phyloP scores from a whole-genome alignment of 2,888 invertebrate genomes.

The Homarus gammarus region DNA sequence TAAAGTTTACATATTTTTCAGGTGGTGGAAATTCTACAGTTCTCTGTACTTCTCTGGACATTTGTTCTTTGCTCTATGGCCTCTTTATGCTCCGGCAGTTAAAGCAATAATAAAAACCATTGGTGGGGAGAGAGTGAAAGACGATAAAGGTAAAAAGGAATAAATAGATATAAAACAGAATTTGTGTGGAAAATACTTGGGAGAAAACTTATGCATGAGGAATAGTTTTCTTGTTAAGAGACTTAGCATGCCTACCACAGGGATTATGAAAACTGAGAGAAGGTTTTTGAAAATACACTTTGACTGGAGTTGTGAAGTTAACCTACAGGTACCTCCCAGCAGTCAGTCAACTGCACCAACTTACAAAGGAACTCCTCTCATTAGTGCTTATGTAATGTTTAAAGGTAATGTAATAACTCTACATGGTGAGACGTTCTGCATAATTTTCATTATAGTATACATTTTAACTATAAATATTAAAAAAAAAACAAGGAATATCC shows the following conservation, averaged over 20 bases:
- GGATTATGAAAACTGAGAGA: neutral
- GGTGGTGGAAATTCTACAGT: constrained; percentile 75
- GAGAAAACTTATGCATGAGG: neutral
- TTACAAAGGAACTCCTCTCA: neutral
- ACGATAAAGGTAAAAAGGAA: constrained; percentile 46
- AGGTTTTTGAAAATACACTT: constrained; percentile 1
- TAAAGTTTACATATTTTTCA: constrained; percentile 15
- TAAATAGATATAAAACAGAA: neutral
- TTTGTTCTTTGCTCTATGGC: constrained; percentile 74
- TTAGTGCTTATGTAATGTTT: neutral
- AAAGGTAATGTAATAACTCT: neutral
- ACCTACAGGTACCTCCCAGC: constrained; percentile 50
- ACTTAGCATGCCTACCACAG: neutral
- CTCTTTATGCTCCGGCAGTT: constrained; percentile 65
- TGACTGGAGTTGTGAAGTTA: constrained; percentile 32
- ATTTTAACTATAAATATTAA: too few relatives aligned
- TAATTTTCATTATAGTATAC: neutral
- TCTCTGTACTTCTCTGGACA: constrained; percentile 76
- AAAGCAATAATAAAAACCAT: constrained; percentile 62
- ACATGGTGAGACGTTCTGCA: neutral
- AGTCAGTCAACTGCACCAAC: constrained; percentile 22
- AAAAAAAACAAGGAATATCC: neutral
- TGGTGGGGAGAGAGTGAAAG: constrained; percentile 58
- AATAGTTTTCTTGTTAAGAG: neutral
- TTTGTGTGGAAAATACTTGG: neutral